These are phyloP conservation scores for Ophion ventricosus DNA, from an alignment of 2,888 invertebrate genomes.

Conservation along the genomic window DNA sequence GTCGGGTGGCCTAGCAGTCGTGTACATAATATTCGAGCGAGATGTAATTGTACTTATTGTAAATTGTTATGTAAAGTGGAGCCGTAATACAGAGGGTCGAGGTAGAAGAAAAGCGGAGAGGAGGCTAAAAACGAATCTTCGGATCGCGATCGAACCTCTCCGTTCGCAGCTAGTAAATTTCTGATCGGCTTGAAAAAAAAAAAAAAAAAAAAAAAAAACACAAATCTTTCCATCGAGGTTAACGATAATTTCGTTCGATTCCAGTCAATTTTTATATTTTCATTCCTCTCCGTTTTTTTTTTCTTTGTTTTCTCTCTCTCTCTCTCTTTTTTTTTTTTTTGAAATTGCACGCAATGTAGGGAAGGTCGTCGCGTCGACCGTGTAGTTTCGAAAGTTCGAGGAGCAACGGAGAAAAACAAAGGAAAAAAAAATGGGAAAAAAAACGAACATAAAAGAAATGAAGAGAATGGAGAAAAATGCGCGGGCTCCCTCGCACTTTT, in stretches of 20 bases:
- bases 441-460: slow-evolving; percentile 39
- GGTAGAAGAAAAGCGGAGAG: slow-evolving; percentile 29
- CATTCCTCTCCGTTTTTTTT: slow-evolving; percentile 10
- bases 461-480: slow-evolving; percentile 22
- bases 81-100: slow-evolving; percentile 13
- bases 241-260: slow-evolving; percentile 35
- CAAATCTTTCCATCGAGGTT: slow-evolving; percentile 61
- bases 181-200: slow-evolving; percentile 65
- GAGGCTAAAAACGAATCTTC: slow-evolving; percentile 42
- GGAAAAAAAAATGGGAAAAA: slow-evolving; percentile 26
- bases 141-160: slow-evolving; percentile 41
- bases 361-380: slow-evolving; percentile 54
- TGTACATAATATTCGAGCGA: slow-evolving; percentile 69
- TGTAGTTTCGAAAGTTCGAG: slow-evolving; percentile 7
- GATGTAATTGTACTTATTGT: slow-evolving; percentile 75
- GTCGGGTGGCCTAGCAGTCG: slow-evolving; percentile 63
- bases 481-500: slow-evolving; percentile 70
- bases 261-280: slow-evolving; percentile 40
- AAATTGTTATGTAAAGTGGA: slow-evolving; percentile 74
- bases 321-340: no score
- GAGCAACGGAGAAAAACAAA: not conserved
- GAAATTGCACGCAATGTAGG: slow-evolving; percentile 80
- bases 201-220: no score
- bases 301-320: slow-evolving; percentile 24
- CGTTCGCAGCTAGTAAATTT: slow-evolving; percentile 66